Evolutionary conservation across 2,113 vertebrate genomes (phyloP), one percentile per base, ranked within the genome.

Genomic region (Amia ocellicauda): DNA sequence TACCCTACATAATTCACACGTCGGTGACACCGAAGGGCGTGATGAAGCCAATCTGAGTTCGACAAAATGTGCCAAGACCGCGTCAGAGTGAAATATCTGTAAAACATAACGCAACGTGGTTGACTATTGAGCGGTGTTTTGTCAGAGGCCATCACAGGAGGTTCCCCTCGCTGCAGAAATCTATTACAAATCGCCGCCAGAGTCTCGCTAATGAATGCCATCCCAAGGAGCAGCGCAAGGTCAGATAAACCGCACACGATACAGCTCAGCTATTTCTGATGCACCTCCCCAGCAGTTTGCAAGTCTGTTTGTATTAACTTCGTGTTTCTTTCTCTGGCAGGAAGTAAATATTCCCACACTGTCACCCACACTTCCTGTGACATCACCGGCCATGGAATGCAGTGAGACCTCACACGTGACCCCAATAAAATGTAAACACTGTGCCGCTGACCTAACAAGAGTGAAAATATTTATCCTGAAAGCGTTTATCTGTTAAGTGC

Each of bases 81-180:
- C 75, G 78, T 79, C 75, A 72, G 78, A 83, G 67, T 64, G 69
- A 82, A 80, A 77, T 77, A 83, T 84, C 81, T 80, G 77, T 81
- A 82, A 85, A 81, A 76, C 78, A 80, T 77, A 73, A 63, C 72
- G 80, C 78, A 79, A 71, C 50, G 67, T 45, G 64, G 81, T 81
- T 80, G 79, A 79, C 78, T 83, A 81, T 62, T 59, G 53, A 75
- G 66, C 76, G 75, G 68, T 67, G 78, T 79, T n/a, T 81, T 77
- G 78, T 79, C 81, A 80, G 55, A 70, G 74, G 76, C 74, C 75
- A 79, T 77, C 43, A n/a, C n/a, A 49, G 59, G 40, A 61, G 22
- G 16, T 27, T 61, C 11, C 20, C 23, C 5, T 5, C 5, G 17
- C 43, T 2, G 51, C 22, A 54, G 51, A 13, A 54, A 24, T 24